Evolutionary conservation across 2,888 invertebrate genomes (phyloP), one percentile per base, ranked within the genome.

Genomic region (Drosophila paramelanica): DNA sequence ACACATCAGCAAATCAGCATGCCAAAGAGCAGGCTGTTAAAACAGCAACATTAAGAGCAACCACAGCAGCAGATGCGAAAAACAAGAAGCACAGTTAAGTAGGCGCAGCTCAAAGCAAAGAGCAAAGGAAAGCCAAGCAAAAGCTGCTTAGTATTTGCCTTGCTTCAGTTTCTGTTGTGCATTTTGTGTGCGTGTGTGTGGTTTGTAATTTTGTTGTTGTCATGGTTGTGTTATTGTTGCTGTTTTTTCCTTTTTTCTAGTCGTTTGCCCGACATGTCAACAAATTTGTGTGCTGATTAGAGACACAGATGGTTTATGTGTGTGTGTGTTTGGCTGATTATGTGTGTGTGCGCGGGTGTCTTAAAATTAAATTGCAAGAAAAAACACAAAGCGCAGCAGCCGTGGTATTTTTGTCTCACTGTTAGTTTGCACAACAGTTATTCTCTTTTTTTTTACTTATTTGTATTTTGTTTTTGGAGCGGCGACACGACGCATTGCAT

Each of bases 401-500:
- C 57, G 61, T 58, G 67, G 67, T 47, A 49, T 33, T 45, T 43
- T 27, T 46, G n/a, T 50, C 17, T n/a, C 36, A 47, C 39, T 39
- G 20, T 51, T 58, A 60, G 60, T 71, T 70, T 77, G 80, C 73
- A 73, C 84, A 80, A 82, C 70, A 5, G 45, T 55, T 67, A 53
- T 72, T 64, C 55, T 42, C 55, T 42, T 47, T 38, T 43, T 36
- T 56, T 53, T 43, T 43, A 23, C 13, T 43, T 23, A 45, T 66
- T 47, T 59, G 45, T 46, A 33, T 73, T 66, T 68, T 39, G 41
- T 67, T 73, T 71, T 81, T 81, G 70, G 79, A 76, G 84, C 76
- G 73, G 68, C 67, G 67, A 73, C 82, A 83, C 82, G 80, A 85
- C 67, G 61, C 66, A 78, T 83, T 83, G 86, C 82, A 83, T 83